These are phyloP conservation scores for Matsumyia berberina DNA, from an alignment of 2,888 invertebrate species.

Conservation along the genomic window DNA sequence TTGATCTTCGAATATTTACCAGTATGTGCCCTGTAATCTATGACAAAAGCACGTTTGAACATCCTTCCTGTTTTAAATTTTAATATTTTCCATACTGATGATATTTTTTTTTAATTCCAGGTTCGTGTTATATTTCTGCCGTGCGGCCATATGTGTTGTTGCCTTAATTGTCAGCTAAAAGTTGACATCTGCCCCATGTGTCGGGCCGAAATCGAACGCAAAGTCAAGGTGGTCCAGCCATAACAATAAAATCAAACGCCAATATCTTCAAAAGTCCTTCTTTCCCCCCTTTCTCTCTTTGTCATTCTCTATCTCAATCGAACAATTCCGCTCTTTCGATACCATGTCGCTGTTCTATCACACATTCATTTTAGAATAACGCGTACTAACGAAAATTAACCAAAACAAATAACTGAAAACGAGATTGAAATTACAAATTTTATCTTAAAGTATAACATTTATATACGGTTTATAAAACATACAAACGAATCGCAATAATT, in stretches of 20 bases:
- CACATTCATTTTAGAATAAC: conserved; percentile 13
- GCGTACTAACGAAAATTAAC: conserved; percentile 28
- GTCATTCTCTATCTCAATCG: background rate
- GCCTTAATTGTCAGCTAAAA: conserved; percentile 87
- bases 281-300: conserved; percentile 14
- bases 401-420: conserved; percentile 49
- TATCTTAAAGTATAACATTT: conserved; percentile 45
- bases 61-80: no score
- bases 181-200: conserved; percentile 91
- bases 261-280: conserved; percentile 33
- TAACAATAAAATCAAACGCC: conserved; percentile 80
- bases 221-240: conserved; percentile 87
- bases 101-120: conserved; percentile 81
- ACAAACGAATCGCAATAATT: conserved; percentile 61
- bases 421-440: conserved; percentile 55
- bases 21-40: no score
- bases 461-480: conserved; percentile 46
- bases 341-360: conserved; percentile 30
- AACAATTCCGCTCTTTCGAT: no score
- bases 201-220: conserved; percentile 88
- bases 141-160: conserved; percentile 95
- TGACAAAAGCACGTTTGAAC: no score
- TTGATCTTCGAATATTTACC: no score
- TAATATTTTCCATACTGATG: no score
- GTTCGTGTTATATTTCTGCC: conserved; percentile 92